Percentiles rank a stretch among this genome's conserved stretches.
phyloP scores from a whole-genome alignment of 92 coral and sea anemone species.

The Palythoa heliodiscus region DNA sequence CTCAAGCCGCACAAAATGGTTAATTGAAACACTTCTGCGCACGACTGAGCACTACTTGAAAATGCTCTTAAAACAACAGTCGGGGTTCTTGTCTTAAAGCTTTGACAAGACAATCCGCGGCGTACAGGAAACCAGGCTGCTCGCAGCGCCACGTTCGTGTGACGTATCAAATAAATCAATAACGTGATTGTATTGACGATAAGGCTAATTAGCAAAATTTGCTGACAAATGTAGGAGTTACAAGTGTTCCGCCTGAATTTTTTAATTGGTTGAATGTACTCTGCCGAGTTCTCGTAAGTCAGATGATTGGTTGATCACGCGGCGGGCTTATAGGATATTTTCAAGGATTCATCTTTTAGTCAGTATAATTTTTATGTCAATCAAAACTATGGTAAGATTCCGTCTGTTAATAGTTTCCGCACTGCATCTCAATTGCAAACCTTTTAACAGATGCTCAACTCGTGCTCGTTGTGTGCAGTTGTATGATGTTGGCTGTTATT shows the following conservation, averaged over 20 bases:
- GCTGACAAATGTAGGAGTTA: slow-evolving; percentile 89
- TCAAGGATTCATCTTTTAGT: slow-evolving; percentile 79
- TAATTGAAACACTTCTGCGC: slow-evolving; percentile 6
- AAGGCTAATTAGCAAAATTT: slow-evolving; percentile 99
- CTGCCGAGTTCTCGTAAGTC: slow-evolving; percentile 28
- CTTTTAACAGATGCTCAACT: slow-evolving; percentile 67
- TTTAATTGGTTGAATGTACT: slow-evolving; percentile 61
- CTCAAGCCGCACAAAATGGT: background rate
- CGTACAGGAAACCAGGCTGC: slow-evolving; percentile 74
- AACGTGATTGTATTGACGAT: slow-evolving; percentile 97
- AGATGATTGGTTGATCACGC: slow-evolving; percentile 63
- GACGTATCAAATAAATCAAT: slow-evolving; percentile 99
- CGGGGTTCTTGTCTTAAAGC: slow-evolving; percentile 27
- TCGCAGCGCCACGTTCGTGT: slow-evolving; percentile 77
- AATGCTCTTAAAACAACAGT: slow-evolving; percentile 27
- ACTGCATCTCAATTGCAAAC: slow-evolving; percentile 47
- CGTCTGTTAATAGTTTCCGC: slow-evolving; percentile 63
- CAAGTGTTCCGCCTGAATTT: slow-evolving; percentile 49
- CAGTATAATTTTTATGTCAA: slow-evolving; percentile 87
- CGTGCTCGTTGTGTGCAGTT: slow-evolving; percentile 34
- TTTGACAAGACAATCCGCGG: slow-evolving; percentile 67
- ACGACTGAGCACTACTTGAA: slow-evolving; percentile 20
- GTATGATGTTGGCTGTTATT: slow-evolving; percentile 23
- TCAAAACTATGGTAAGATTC: slow-evolving; percentile 63
- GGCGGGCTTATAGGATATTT: slow-evolving; percentile 75